Conservation (phyloP, 2,888 invertebrate genomes). For the Meteorus colon region DNA sequence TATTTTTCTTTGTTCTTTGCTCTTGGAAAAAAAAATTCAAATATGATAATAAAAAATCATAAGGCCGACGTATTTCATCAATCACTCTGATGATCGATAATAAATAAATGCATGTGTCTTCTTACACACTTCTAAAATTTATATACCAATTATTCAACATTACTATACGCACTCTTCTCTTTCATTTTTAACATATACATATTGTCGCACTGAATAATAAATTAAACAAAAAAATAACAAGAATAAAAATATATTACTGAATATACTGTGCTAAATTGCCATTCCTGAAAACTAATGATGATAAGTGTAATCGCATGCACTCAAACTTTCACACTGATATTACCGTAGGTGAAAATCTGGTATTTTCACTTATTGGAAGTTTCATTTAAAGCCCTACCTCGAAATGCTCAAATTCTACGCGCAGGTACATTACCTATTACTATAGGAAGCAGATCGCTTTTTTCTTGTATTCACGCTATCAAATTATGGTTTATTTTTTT, state of each 20-base stretch:
- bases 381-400: background rate
- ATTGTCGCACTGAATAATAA: background rate
- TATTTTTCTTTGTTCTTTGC: background rate
- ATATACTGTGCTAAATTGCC: background rate
- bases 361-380: constrained; percentile 18
- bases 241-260: background rate
- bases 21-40: background rate
- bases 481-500: background rate
- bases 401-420: background rate
- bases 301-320: background rate
- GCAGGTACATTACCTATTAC: background rate
- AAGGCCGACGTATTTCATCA: constrained; percentile 7
- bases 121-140: background rate
- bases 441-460: constrained; percentile 22
- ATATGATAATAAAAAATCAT: background rate
- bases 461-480: background rate
- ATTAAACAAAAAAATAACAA: background rate
- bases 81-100: background rate
- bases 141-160: constrained; percentile 22
- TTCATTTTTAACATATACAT: background rate
- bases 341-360: background rate
- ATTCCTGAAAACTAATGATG: background rate
- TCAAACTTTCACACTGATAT: constrained; percentile 14
- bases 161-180: background rate
- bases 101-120: background rate